phyloP scores from a whole-genome alignment of 2,888 invertebrate genomes.

The Clunio marinus region DNA sequence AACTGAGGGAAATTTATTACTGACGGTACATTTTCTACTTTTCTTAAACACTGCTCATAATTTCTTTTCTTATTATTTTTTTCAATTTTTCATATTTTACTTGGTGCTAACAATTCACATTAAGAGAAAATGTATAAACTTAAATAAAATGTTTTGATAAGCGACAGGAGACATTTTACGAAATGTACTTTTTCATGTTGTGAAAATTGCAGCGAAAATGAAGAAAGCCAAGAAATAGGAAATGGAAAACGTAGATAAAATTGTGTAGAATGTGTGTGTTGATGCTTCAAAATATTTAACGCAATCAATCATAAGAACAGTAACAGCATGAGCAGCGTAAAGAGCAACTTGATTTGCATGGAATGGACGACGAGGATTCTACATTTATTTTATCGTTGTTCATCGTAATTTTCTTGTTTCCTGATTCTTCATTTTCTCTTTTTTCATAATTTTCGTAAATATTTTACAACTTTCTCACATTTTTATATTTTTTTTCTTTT shows the following conservation, averaged over 20 bases:
- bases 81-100: slow-evolving; percentile 1
- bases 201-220: not conserved
- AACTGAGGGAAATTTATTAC: not conserved
- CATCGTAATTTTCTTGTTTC: no score
- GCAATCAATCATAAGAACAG: no score
- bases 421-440: no score
- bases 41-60: not conserved
- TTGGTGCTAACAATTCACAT: not conserved
- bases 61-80: not conserved
- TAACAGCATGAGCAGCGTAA: no score
- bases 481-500: slow-evolving; percentile 22
- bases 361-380: no score
- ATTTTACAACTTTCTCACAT: not conserved
- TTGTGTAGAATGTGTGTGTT: no score
- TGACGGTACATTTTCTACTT: not conserved
- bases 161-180: slow-evolving; percentile 3
- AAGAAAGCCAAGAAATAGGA: not conserved
- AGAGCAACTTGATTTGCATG: no score
- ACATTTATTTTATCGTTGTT: no score
- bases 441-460: slow-evolving; percentile 1
- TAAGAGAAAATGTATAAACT: not conserved
- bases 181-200: not conserved
- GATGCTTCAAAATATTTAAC: no score
- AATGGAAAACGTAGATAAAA: no score
- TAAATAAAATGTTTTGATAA: not conserved